These are phyloP conservation scores for Lycaon pictus DNA, from an alignment of 2,113 vertebrate genomes.

Conservation along the genomic window DNA sequence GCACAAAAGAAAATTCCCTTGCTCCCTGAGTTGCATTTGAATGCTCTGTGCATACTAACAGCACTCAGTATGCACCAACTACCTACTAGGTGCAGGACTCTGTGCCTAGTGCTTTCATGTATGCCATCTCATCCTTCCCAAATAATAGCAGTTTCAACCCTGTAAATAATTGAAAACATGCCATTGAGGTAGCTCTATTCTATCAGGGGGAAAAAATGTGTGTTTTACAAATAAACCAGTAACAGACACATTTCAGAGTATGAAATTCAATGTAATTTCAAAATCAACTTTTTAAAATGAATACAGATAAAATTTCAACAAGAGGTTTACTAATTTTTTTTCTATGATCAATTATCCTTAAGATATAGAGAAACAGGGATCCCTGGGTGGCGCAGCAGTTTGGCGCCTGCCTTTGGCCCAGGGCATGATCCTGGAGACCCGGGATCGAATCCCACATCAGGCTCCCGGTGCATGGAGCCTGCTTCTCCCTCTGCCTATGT, in stretches of 20 bases:
- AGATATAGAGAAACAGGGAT: background rate
- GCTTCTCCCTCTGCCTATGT: no score
- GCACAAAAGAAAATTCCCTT: background rate
- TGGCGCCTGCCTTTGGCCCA: no score
- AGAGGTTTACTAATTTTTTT: background rate
- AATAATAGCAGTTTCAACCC: background rate
- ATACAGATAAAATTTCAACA: background rate
- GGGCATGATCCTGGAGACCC: no score
- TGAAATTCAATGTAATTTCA: background rate
- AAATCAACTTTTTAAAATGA: constrained; percentile 10
- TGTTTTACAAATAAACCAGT: constrained; percentile 45
- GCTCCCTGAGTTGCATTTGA: background rate
- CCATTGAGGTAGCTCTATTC: background rate
- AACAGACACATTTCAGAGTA: background rate
- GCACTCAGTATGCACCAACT: background rate
- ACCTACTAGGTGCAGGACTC: background rate
- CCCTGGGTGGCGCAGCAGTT: no score
- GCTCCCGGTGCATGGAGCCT: no score
- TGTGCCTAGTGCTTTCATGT: background rate
- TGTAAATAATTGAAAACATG: background rate
- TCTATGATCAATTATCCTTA: background rate
- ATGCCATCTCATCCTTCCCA: background rate
- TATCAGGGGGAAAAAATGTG: background rate
- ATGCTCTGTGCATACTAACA: background rate
- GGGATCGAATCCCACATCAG: no score